A percentile compares a stretch with the other conserved stretches of the same genome.
phyloP scores from a whole-genome alignment of 2,888 invertebrate species.

The Erannis defoliaria region DNA sequence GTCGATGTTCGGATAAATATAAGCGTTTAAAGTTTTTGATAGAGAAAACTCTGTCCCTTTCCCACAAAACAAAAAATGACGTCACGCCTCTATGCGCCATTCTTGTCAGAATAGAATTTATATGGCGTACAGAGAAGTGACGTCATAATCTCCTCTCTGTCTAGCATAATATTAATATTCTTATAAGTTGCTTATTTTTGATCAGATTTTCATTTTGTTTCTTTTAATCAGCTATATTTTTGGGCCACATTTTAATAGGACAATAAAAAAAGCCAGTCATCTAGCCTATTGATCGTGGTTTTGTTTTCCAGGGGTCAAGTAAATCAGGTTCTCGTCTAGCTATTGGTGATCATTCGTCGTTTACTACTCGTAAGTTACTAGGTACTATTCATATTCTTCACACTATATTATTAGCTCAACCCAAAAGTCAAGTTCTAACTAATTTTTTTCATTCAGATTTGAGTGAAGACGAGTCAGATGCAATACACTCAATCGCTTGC shows the following conservation, averaged over 20 bases:
- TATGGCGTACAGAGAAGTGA: too few species aligned
- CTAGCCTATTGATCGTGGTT: neutral
- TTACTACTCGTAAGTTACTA: constrained; percentile 65
- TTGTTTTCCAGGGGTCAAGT: constrained; percentile 65
- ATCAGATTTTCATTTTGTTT: too few species aligned
- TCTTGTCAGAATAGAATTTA: too few species aligned
- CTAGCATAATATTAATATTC: too few species aligned
- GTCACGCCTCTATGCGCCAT: too few species aligned
- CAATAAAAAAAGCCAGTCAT: too few species aligned
- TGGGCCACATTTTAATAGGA: neutral
- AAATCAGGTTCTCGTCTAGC: constrained; percentile 71
- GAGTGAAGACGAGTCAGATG: constrained; percentile 59
- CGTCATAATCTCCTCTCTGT: too few species aligned
- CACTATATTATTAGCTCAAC: neutral
- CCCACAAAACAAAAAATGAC: too few species aligned
- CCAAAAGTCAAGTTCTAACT: neutral
- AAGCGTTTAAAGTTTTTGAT: too few species aligned
- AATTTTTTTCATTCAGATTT: constrained; percentile 52
- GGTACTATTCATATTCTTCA: neutral
- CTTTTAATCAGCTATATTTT: neutral
- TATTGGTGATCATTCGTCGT: constrained; percentile 75
- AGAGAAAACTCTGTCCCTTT: too few species aligned
- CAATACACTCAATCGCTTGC: constrained; percentile 56
- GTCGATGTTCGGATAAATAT: too few species aligned
- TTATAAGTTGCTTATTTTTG: too few species aligned